These are phyloP conservation scores for Orthosia gothica DNA, from an alignment of 2,888 invertebrate species.

Conservation along the genomic window DNA sequence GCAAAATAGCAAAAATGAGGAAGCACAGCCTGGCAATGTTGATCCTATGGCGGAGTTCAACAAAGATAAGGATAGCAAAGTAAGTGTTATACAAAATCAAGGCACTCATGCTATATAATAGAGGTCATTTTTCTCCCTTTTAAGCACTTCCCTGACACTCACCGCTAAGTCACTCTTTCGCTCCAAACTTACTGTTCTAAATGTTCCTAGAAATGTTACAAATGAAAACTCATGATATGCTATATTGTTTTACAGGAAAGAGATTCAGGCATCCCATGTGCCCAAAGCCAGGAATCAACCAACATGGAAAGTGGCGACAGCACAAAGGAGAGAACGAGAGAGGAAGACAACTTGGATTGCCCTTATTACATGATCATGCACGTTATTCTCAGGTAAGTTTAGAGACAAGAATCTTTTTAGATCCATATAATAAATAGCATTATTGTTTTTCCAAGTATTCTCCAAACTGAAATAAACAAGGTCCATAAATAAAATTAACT, in stretches of 20 bases:
- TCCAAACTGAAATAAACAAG: too few relatives aligned
- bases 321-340: conserved; percentile 82
- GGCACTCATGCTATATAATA: neutral
- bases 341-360: conserved; percentile 89
- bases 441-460: too few relatives aligned
- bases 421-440: too few relatives aligned
- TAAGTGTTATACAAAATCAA: conserved; percentile 54
- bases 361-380: conserved; percentile 95
- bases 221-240: neutral
- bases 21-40: conserved; percentile 78
- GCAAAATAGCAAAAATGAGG: conserved; percentile 84
- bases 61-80: conserved; percentile 87
- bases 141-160: too few relatives aligned
- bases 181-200: neutral
- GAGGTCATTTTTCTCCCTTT: neutral
- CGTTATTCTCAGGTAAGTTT: conserved; percentile 91
- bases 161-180: neutral
- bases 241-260: conserved; percentile 77
- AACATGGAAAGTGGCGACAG: conserved; percentile 87
- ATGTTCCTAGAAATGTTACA: neutral
- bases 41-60: conserved; percentile 85
- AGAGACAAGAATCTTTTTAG: too few relatives aligned
- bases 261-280: conserved; percentile 88
- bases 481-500: too few relatives aligned
- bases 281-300: conserved; percentile 89